Evolutionary conservation across 2,113 vertebrate genomes (phyloP).

Genomic region (Calidris pugnax): DNA sequence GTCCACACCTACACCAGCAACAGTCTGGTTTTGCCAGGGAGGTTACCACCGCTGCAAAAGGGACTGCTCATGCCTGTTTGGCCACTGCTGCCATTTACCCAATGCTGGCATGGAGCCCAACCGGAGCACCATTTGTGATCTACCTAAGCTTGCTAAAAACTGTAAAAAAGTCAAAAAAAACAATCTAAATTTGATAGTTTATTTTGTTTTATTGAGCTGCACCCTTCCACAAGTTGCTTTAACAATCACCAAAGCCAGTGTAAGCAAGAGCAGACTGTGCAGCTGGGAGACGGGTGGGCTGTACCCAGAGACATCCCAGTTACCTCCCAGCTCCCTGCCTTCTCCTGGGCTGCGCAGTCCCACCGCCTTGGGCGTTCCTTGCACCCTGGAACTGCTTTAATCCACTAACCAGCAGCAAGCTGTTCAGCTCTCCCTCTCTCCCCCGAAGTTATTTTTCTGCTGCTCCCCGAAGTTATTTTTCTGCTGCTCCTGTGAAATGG

Average conservation of each 20-base stretch:
- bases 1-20: background rate
- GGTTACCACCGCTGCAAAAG: background rate
- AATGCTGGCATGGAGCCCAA: background rate
- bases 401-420: background rate
- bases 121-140: background rate
- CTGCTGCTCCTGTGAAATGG: slow-evolving; percentile 28
- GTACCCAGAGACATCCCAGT: background rate
- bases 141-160: background rate
- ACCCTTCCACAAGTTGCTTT: background rate
- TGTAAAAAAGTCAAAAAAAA: too few relatives aligned
- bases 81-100: background rate
- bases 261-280: background rate
- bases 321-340: background rate
- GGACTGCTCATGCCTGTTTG: background rate
- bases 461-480: background rate
- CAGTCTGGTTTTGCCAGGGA: background rate
- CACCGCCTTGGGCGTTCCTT: background rate
- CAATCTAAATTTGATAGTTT: background rate
- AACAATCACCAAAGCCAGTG: background rate
- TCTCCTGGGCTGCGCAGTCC: background rate
- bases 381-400: background rate
- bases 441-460: background rate
- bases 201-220: background rate
- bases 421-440: background rate
- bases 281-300: background rate